A percentile compares a stretch with the other conserved stretches of the same genome.
phyloP scores from a whole-genome alignment of 2,888 invertebrate genomes.

The Eristalinus sepulchralis region DNA sequence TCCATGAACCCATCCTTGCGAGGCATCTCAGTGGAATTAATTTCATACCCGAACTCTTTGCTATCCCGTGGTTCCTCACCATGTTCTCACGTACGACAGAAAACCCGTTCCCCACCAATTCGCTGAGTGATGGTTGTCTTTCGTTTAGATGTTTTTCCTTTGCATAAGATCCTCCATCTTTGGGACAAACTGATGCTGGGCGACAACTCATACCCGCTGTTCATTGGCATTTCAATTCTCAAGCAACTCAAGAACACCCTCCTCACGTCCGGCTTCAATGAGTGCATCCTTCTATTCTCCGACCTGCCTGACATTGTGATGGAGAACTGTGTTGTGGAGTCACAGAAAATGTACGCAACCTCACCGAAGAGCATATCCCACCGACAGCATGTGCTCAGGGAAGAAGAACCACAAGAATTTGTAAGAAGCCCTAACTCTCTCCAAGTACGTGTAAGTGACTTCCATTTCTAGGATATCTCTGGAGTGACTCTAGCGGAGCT shows the following conservation, averaged over 20 bases:
- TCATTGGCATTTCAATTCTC: constrained; percentile 96
- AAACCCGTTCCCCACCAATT: background rate
- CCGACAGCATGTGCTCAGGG: constrained; percentile 87
- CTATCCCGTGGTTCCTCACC: constrained; percentile 99
- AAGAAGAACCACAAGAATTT: constrained; percentile 76
- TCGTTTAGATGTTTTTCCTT: constrained; percentile 94
- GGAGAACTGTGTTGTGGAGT: constrained; percentile 94
- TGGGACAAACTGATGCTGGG: constrained; percentile 98
- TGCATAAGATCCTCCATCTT: constrained; percentile 97
- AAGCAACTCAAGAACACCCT: constrained; percentile 92
- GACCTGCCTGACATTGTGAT: constrained; percentile 99
- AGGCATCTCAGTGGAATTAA: constrained; percentile 95
- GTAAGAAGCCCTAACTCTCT: constrained; percentile 72
- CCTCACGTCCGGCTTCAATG: constrained; percentile 96
- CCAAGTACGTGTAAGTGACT: background rate
- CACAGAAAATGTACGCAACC: constrained; percentile 88
- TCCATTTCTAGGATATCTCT: constrained; percentile 84
- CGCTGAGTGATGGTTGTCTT: background rate
- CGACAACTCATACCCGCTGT: constrained; percentile 95
- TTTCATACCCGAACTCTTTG: constrained; percentile 98
- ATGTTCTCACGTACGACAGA: constrained; percentile 96
- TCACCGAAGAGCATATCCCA: constrained; percentile 95
- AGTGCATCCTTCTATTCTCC: constrained; percentile 98
- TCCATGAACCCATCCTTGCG: constrained; percentile 95
- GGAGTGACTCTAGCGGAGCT: constrained; percentile 84